Base-by-base conservation (phyloP, 2,888 invertebrate species). In the Hemaris fuciformis region DNA sequence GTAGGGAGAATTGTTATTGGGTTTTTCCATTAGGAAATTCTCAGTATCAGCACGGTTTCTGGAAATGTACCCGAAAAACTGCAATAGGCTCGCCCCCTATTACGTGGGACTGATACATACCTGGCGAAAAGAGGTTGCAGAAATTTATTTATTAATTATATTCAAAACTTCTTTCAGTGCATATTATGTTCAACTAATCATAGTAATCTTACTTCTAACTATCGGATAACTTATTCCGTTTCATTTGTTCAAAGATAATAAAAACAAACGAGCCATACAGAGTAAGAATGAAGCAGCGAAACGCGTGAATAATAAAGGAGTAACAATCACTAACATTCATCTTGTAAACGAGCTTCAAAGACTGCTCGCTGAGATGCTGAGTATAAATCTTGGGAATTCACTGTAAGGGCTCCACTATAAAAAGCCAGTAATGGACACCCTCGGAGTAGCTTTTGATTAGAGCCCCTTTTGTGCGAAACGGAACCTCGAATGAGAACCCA, bases 401-500 rank as follows among this genome's bases (percentile, higher is more conserved):
- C 38, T 48, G 7, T 7, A 48, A 25, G 27, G 25, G 48, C 8
- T 48, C 13, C n/a, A 25, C 53, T 56, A 73, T 72, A 70, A 69
- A 70, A 68, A 66, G 66, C 67, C 64, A 59, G 59, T 57, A 61
- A 61, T 57, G 59, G 42, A 46, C 59, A 48, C 56, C 23, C 15
- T 62, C 57, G 57, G 60, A 71, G 67, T 67, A 70, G 71, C 75
- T 76, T 82, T 78, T 80, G 75, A 83, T 81, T 77, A 78, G 67
- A 68, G 59, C 60, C 62, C 69, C 73, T 75, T 57, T 80, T 81
- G 75, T 76, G 68, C 7, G 3, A n/a, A 38, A 5, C 15, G n/a
- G 2, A 15, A 1, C 27, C 46, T 27, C 25, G n/a, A 15, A 48
- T 48, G 27, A 15, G 2, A 48, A 15, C 48, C 15, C 8, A 25